Evolutionary conservation across 2,113 vertebrate species (phyloP), one percentile per base, ranked within the genome.

Genomic region (Ptyas mucosa): DNA sequence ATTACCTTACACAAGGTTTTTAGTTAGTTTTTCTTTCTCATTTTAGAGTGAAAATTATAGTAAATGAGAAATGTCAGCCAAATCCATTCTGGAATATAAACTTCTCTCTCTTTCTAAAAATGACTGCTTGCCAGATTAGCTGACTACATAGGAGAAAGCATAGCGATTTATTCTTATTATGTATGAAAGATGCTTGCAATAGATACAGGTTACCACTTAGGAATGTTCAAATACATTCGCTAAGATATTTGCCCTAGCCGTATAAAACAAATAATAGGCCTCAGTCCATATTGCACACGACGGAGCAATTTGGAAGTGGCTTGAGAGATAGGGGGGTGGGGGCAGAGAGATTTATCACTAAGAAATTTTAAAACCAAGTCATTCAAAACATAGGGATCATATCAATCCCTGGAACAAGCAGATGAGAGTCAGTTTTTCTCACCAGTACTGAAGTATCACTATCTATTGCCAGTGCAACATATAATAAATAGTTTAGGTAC

Each of bases 1-100:
- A 46, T 75, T 81, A 81, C 0, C 51, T 90, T 20, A 8, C 91
- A 90, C 2, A 87, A 93, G 52, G n/a, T 12, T 58, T 58, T 87
- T 3, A 14, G 51, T n/a, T 91, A 58, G 90, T 93, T 1, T 5
- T 86, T 89, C 9, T 69, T 18, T 93, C 86, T 90, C 93, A 94
- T 1, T 9, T 85, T 85, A 87, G 46, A 91, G 91, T 61, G 93
- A 55, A 3, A 0, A 89, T 58, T 81, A 12, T 51, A 0, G 3
- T 52, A 52, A 51, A 90, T 94, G 85, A 92, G 2, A 94, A 92
- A 94, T 9, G 0, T 96, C 92, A 94, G 2, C 57, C 94, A 97
- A 96, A 95, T 97, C 18, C 95, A 94, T 93, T 52, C 18, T 57
- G 90, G 95, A 52, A 88, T 53, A 88, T 52, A 26, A 88, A 53